Conservation (phyloP, 2,113 vertebrate genomes). For the Microcebus griseorufus region DNA sequence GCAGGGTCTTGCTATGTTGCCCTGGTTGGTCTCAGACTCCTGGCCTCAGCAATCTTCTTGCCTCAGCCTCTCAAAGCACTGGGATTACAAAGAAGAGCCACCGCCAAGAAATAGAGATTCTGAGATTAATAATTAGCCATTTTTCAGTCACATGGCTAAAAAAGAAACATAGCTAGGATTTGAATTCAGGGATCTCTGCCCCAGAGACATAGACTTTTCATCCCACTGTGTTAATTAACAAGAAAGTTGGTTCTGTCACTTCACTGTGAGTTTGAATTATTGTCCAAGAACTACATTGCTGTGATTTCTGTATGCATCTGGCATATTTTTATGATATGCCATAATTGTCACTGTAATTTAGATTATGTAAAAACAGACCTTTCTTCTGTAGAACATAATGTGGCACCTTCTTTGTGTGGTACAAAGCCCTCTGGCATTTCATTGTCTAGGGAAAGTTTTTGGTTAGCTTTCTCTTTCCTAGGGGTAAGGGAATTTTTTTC, state of each 20-base stretch:
- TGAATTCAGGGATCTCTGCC: background rate
- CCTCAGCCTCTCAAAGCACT: too few species aligned
- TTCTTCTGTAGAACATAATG: background rate
- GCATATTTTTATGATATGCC: background rate
- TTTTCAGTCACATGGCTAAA: background rate
- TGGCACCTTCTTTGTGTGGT: background rate
- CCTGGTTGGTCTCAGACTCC: too few species aligned
- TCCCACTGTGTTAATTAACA: background rate
- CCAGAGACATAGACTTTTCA: background rate
- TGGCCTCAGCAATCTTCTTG: too few species aligned
- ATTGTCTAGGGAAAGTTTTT: background rate
- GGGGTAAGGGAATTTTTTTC: background rate
- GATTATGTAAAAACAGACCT: background rate
- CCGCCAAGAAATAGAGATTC: background rate
- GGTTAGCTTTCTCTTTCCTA: background rate
- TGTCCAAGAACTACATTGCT: background rate
- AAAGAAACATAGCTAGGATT: background rate
- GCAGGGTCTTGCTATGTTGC: too few species aligned
- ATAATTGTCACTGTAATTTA: background rate
- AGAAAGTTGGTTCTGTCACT: background rate
- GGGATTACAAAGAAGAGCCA: too few species aligned
- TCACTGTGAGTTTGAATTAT: background rate
- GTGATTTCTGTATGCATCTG: background rate
- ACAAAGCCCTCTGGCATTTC: background rate
- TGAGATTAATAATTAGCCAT: slow-evolving; percentile 32